Percentiles rank a stretch among this genome's conserved stretches.
Conservation (phyloP, 2,113 vertebrate genomes). For the Cebidichthys violaceus region DNA sequence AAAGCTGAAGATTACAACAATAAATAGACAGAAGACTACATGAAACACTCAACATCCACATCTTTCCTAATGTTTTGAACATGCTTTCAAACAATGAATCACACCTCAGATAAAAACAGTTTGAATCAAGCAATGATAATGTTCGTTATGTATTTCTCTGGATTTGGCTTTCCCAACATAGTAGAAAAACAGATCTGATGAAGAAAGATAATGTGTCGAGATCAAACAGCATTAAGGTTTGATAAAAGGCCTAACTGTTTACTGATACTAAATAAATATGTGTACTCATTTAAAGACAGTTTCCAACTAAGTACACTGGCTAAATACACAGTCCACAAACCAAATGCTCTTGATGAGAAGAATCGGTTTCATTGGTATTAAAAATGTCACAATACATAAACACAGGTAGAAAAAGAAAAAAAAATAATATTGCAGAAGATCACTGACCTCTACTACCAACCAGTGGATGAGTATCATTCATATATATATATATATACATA, state of each 20-base stretch:
- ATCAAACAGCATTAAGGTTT: slow-evolving; percentile 30
- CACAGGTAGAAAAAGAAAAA: slow-evolving; percentile 33
- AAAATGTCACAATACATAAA: slow-evolving; percentile 46
- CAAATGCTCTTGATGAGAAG: neutral
- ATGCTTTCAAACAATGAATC: slow-evolving; percentile 46
- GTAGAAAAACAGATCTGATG: slow-evolving; percentile 22
- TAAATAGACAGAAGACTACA: slow-evolving; percentile 69
- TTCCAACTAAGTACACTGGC: neutral
- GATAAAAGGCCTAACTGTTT: slow-evolving; percentile 22
- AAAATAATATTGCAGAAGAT: slow-evolving; percentile 48
- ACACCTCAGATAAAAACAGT: slow-evolving; percentile 31
- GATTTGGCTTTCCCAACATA: slow-evolving; percentile 52
- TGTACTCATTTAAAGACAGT: slow-evolving; percentile 17
- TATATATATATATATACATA: slow-evolving; percentile 21
- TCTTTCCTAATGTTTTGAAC: slow-evolving; percentile 43
- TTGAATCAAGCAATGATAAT: slow-evolving; percentile 11
- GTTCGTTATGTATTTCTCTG: slow-evolving; percentile 28
- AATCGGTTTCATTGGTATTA: slow-evolving; percentile 44
- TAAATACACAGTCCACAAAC: slow-evolving; percentile 28
- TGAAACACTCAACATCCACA: slow-evolving; percentile 57
- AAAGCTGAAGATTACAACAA: slow-evolving; percentile 41
- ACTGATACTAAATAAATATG: slow-evolving; percentile 1
- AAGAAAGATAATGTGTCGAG: slow-evolving; percentile 35
- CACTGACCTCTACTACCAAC: slow-evolving; percentile 55
- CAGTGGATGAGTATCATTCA: slow-evolving; percentile 64